phyloP scores from a whole-genome alignment of 2,797 vertebrate genomes.

The Eupleurogrammus muticus region DNA sequence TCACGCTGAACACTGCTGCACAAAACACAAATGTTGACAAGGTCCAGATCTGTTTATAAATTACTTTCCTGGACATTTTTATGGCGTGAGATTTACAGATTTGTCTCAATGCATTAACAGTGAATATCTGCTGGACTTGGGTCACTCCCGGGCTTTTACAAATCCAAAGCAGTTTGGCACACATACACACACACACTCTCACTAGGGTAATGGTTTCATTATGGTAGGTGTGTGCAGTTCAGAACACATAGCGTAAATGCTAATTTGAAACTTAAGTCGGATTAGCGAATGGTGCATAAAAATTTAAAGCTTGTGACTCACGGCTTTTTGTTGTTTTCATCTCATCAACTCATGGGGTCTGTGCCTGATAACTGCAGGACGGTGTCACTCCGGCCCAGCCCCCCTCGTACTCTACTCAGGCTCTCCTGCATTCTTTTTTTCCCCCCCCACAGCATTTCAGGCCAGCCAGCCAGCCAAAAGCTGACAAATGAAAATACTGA shows the following conservation, averaged over 20 bases:
- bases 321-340: constrained; percentile 3
- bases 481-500: constrained; percentile 41
- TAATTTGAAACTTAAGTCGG: constrained; percentile 25
- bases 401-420: constrained; percentile 17
- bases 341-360: background rate
- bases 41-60: background rate
- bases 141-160: constrained; percentile 37
- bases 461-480: constrained; percentile 36
- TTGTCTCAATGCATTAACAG: constrained; percentile 23
- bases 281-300: constrained; percentile 4
- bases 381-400: constrained; percentile 5
- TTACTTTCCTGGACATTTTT: background rate
- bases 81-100: constrained; percentile 13
- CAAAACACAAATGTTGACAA: background rate
- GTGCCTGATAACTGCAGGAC: constrained; percentile 6
- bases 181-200: constrained; percentile 16
- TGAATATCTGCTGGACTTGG: constrained; percentile 12
- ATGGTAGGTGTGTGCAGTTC: background rate
- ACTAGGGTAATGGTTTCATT: constrained; percentile 7
- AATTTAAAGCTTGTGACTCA: background rate
- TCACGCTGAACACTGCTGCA: constrained; percentile 1
- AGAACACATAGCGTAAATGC: constrained; percentile 11
- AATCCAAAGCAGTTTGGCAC: constrained; percentile 21
- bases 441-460: constrained; percentile 46
- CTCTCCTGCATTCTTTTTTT: constrained; percentile 39